These are phyloP conservation scores for Nymphalis urticae DNA, from an alignment of 2,888 invertebrate genomes.

Conservation along the genomic window DNA sequence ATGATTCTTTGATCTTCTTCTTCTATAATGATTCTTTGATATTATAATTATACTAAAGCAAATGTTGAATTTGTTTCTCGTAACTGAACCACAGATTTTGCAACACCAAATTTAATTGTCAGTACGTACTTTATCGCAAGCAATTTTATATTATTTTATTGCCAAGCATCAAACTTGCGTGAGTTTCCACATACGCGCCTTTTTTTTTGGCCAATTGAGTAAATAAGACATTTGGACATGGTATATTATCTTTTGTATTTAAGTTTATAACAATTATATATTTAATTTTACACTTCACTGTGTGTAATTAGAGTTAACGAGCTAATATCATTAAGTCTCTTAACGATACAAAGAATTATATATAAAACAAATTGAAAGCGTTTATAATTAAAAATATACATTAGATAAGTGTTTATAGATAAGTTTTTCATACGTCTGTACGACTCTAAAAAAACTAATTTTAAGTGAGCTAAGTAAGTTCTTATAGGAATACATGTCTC, in stretches of 20 bases:
- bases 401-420: too few species aligned
- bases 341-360: too few species aligned
- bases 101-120: slow-evolving; percentile 28
- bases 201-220: slow-evolving; percentile 34
- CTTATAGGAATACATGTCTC: too few species aligned
- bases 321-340: too few species aligned
- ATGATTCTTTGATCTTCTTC: slow-evolving; percentile 23
- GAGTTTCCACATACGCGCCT: slow-evolving; percentile 28
- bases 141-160: slow-evolving; percentile 30
- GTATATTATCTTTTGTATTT: background rate
- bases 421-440: too few species aligned
- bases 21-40: slow-evolving; percentile 26
- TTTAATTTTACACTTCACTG: background rate
- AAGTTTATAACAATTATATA: background rate
- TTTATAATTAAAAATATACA: too few species aligned
- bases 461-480: too few species aligned
- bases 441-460: too few species aligned
- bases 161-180: slow-evolving; percentile 27
- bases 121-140: slow-evolving; percentile 24
- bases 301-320: background rate
- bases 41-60: slow-evolving; percentile 26
- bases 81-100: slow-evolving; percentile 29
- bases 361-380: too few species aligned
- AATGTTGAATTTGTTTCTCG: slow-evolving; percentile 31
- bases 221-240: slow-evolving; percentile 19